Evolutionary conservation across 2,888 invertebrate genomes (phyloP).

Genomic region (Didymodactylos carnosus): DNA sequence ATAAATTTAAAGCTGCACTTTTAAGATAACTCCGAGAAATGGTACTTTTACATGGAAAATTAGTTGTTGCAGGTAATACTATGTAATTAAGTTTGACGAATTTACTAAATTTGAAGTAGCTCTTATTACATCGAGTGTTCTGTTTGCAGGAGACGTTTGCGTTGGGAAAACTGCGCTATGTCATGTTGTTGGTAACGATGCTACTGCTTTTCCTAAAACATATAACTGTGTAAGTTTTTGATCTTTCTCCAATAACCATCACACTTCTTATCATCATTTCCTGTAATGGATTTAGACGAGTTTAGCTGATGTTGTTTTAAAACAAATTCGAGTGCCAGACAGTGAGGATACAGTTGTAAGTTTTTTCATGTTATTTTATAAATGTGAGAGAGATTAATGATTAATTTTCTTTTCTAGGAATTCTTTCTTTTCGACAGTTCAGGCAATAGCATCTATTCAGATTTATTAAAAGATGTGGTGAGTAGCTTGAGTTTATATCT

Average conservation of each 20-base stretch:
- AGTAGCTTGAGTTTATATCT: too few relatives aligned
- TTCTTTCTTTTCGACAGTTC: conserved; percentile 9
- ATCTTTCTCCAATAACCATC: neutral
- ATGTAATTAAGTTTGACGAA: neutral
- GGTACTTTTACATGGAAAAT: conserved; percentile 1
- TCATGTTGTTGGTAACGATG: conserved; percentile 11
- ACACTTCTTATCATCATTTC: too few relatives aligned
- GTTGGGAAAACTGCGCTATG: conserved; percentile 13
- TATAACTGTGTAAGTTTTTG: conserved; percentile 3
- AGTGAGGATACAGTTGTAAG: conserved; percentile 5
- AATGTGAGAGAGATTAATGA: too few relatives aligned
- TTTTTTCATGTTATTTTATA: too few relatives aligned
- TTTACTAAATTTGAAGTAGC: too few relatives aligned
- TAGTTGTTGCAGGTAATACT: neutral
- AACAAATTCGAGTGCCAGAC: conserved; percentile 14
- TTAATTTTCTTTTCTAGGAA: neutral
- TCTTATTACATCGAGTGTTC: neutral
- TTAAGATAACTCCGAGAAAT: too few relatives aligned
- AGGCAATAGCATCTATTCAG: conserved; percentile 8
- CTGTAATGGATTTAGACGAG: neutral
- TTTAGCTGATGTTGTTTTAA: conserved; percentile 8
- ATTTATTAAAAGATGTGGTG: conserved; percentile 10
- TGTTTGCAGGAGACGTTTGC: neutral
- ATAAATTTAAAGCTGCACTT: too few relatives aligned
- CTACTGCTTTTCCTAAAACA: neutral